Percentiles rank a stretch among this genome's conserved stretches.
Conservation (phyloP, 2,113 vertebrate genomes). For the Callipepla squamata region DNA sequence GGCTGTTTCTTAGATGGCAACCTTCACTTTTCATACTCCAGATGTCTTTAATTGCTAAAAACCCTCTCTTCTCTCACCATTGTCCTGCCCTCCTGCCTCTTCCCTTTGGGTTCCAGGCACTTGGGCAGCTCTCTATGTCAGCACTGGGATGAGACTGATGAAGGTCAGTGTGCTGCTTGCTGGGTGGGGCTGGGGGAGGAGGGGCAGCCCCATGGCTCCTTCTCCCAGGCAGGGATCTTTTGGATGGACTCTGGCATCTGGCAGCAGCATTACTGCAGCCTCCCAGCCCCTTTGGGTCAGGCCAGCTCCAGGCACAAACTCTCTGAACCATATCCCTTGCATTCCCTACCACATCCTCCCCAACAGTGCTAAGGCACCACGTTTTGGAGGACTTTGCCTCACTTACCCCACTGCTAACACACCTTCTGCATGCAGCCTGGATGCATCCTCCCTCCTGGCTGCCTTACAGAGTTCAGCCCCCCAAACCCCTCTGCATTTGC, state of each 20-base stretch:
- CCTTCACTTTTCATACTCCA: neutral
- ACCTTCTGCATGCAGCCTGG: neutral
- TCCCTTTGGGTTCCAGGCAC: neutral
- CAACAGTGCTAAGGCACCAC: neutral
- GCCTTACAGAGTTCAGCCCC: neutral
- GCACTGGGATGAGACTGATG: neutral
- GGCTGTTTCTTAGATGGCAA: neutral
- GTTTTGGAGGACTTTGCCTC: neutral
- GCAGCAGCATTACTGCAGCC: no score
- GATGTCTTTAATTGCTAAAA: neutral
- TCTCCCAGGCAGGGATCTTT: neutral
- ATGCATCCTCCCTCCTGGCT: neutral
- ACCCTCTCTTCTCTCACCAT: neutral
- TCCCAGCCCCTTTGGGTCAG: neutral
- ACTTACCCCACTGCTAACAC: fast-evolving
- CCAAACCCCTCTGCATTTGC: no score
- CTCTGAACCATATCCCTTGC: neutral
- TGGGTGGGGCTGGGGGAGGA: neutral
- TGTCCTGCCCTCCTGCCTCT: neutral
- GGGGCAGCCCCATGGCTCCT: no score
- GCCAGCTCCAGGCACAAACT: neutral
- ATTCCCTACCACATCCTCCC: neutral
- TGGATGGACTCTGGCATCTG: neutral
- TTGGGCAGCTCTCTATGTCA: neutral
- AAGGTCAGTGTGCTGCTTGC: fast-evolving